Percentiles rank a stretch among this genome's conserved stretches.
Conservation (phyloP, 2,797 vertebrate genomes). For the Kryptolebias ocellatus region DNA sequence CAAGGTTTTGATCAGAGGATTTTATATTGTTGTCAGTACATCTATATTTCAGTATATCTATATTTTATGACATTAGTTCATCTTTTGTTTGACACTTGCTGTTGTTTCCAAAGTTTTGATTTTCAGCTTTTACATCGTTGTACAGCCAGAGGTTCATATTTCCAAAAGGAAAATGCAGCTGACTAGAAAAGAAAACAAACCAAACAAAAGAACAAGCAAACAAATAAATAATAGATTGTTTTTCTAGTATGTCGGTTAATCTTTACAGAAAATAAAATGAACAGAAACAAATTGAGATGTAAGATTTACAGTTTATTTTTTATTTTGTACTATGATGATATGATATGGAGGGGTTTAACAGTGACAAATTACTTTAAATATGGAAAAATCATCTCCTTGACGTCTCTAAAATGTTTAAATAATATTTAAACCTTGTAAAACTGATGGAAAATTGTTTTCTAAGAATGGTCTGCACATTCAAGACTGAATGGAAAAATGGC, state of each 20-base stretch:
- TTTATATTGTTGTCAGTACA: conserved; percentile 49
- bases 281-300: no score
- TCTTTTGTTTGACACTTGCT: conserved; percentile 31
- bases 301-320: no score
- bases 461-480: not conserved
- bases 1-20: conserved; percentile 40
- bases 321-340: no score
- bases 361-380: no score
- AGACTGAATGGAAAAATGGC: conserved; percentile 28
- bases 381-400: no score
- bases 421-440: conserved; percentile 22
- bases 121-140: conserved; percentile 26
- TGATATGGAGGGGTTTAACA: no score
- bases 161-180: conserved; percentile 25
- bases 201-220: not conserved
- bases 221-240: not conserved
- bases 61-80: conserved; percentile 52
- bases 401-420: not conserved
- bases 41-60: conserved; percentile 63
- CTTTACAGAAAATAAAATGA: no score
- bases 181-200: conserved; percentile 29
- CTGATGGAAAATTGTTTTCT: no score
- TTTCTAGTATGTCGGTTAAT: not conserved
- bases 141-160: conserved; percentile 31
- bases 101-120: conserved; percentile 39